These are phyloP conservation scores for Helarctos malayanus DNA, from an alignment of 2,797 vertebrate genomes.

Conservation along the genomic window DNA sequence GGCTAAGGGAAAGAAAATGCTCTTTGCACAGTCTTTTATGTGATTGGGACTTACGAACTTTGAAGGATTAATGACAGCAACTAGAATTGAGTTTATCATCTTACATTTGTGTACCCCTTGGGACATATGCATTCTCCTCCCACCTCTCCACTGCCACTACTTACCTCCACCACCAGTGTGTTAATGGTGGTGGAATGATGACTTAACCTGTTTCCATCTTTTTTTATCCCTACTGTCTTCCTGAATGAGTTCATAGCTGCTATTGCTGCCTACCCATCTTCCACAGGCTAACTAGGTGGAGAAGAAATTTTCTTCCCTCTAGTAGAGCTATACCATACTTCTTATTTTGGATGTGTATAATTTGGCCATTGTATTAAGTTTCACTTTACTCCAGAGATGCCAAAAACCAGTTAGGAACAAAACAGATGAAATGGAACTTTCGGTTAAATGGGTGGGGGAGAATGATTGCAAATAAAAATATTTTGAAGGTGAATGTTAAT, in stretches of 20 bases:
- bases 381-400: neutral
- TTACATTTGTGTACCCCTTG: neutral
- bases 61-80: conserved; percentile 12
- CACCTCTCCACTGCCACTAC: neutral
- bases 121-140: neutral
- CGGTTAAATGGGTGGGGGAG: neutral
- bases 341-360: neutral
- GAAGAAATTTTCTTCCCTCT: neutral
- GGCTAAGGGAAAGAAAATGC: neutral
- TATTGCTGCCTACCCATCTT: neutral
- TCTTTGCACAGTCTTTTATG: neutral
- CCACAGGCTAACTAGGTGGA: neutral
- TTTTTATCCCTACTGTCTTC: conserved; percentile 17
- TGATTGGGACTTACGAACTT: neutral
- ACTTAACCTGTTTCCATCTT: neutral
- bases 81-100: neutral
- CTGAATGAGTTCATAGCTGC: neutral
- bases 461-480: neutral
- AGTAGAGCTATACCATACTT: neutral
- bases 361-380: neutral
- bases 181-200: neutral
- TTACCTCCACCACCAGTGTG: neutral
- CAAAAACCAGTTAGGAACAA: neutral
- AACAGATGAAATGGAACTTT: neutral
- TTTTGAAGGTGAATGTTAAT: conserved; percentile 40